Base-by-base conservation (phyloP, 2,113 vertebrate genomes). In the Paramisgurnus dabryanus region DNA sequence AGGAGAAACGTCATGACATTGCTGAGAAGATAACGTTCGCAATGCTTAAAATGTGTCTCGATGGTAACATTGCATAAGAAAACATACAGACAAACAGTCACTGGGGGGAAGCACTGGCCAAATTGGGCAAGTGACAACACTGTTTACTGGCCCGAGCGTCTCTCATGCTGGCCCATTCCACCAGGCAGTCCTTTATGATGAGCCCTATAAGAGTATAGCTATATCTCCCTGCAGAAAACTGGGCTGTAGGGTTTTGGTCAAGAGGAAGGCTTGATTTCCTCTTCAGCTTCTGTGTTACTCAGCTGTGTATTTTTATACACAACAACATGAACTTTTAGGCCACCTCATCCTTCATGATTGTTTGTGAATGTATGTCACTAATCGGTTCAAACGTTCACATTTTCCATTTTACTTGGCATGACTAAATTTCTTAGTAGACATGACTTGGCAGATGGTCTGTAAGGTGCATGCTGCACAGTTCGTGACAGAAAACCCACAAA, bases 361-460 rank as follows among this genome's bases (percentile, higher is more conserved):
- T 58, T 17, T 58, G 6, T 53, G 11, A 53, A 5, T 45, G 43
- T 22, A 5, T 34, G 67, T 69, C 13, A 53, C 7, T 34, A 53
- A 53, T 40, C 27, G 1, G 13, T 50, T 69, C 11, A 45, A 53
- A 53, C 50, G 15, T 61, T 79, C 41, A 67, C 7, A 47, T 64
- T 71, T 79, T 63, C 57, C 58, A 78, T 61, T 79, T 8, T 15
- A 6, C 70, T 60, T 18, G 61, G 13, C 41, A 63, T 79, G 67
- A 79, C 41, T 55, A 55, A 40, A 80, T 7, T 4, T 65, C 9
- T 77, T 45, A 83, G 71, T 60, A 80, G 34, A 76, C 45, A 18
- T 80, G 82, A 80, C 50, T 84, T 53, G 77, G 17, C 74, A 67
- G 60, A 65, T 76, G 50, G 34, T 34, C 67, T 8, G 6, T n/a